phyloP scores from a whole-genome alignment of 2,113 vertebrate species.

The Toxotes jaculatrix region DNA sequence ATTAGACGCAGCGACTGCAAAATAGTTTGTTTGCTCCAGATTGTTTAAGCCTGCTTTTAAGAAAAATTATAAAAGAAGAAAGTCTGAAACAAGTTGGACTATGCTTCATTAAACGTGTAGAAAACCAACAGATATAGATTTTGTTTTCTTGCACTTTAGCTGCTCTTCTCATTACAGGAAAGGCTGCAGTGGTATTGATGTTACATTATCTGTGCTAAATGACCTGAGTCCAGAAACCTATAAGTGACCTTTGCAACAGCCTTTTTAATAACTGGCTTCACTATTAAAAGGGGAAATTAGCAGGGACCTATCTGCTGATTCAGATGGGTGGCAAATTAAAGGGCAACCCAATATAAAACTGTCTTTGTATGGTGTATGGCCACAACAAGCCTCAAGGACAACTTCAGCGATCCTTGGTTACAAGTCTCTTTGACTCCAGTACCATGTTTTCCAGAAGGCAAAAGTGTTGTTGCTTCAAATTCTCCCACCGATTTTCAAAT shows the following conservation, averaged over 20 bases:
- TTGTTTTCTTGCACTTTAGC: conserved; percentile 12
- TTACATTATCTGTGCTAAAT: conserved; percentile 32
- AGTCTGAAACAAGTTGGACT: conserved; percentile 1
- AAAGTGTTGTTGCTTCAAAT: no score
- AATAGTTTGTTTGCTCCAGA: conserved; percentile 42
- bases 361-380: neutral
- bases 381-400: neutral
- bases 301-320: neutral
- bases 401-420: neutral
- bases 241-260: conserved; percentile 18
- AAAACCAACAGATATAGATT: conserved; percentile 25
- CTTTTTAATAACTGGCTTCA: conserved; percentile 9
- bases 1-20: conserved; percentile 25
- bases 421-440: neutral
- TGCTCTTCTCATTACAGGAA: conserved; percentile 23
- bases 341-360: neutral
- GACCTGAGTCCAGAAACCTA: conserved; percentile 33
- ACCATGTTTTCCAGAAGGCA: neutral
- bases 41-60: conserved; percentile 30
- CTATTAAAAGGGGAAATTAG: neutral
- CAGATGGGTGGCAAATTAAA: conserved; percentile 13
- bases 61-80: conserved; percentile 23
- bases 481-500: neutral
- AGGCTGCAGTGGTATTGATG: conserved; percentile 51
- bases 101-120: conserved; percentile 6